Percentiles rank a stretch among this genome's conserved stretches.
phyloP scores from a whole-genome alignment of 2,888 invertebrate genomes.

The Gari tellinella region DNA sequence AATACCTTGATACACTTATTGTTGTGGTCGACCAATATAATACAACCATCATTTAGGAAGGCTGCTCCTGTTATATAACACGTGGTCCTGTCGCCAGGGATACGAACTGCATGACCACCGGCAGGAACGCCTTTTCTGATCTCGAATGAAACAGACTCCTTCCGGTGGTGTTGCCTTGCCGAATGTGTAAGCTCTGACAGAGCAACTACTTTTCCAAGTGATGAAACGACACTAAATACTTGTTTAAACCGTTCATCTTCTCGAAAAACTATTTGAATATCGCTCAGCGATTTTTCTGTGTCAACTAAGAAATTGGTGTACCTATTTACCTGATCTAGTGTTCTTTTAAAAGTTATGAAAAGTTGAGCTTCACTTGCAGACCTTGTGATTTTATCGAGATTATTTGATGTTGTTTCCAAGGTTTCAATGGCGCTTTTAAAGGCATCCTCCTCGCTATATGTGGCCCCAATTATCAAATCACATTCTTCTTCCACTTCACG shows the following conservation, averaged over 20 bases:
- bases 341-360: conserved; percentile 24
- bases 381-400: conserved; percentile 4
- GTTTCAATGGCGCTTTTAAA: conserved; percentile 20
- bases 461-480: not conserved
- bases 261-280: conserved; percentile 20
- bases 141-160: conserved; percentile 3
- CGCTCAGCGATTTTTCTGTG: conserved; percentile 3
- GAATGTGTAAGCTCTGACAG: not conserved
- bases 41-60: conserved; percentile 22
- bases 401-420: conserved; percentile 2
- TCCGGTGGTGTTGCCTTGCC: not conserved
- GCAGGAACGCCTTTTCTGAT: conserved; percentile 27
- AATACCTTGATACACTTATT: conserved; percentile 32
- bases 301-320: conserved; percentile 17
- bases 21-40: conserved; percentile 31
- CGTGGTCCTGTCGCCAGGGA: conserved; percentile 28
- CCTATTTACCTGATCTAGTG: conserved; percentile 9
- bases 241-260: conserved; percentile 10
- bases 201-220: conserved; percentile 5
- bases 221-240: conserved; percentile 1
- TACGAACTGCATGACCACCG: conserved; percentile 36
- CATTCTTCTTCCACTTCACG: conserved; percentile 11
- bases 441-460: conserved; percentile 14
- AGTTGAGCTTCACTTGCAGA: conserved; percentile 10
- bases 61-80: conserved; percentile 31